Conservation (phyloP, 2,797 vertebrate genomes). For the Sternarchorhynchus goeldii region DNA sequence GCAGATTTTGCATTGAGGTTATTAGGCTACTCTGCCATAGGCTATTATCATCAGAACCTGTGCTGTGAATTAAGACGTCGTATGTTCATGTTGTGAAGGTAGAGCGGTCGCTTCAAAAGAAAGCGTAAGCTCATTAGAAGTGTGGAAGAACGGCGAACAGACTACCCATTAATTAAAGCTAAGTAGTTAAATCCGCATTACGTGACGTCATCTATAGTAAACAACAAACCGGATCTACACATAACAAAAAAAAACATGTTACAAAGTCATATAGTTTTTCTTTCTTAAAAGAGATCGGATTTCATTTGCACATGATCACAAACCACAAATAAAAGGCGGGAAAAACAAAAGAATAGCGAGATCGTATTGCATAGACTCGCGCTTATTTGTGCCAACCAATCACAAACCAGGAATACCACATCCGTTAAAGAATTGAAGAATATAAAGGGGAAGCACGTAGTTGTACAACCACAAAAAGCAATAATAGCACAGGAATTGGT, state of each 20-base stretch:
- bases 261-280: constrained; percentile 43
- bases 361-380: constrained; percentile 37
- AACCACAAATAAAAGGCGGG: constrained; percentile 53
- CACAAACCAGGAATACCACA: constrained; percentile 29
- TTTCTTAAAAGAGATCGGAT: constrained; percentile 46
- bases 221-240: constrained; percentile 35
- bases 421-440: constrained; percentile 10
- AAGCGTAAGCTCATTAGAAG: no score
- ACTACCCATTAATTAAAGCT: constrained; percentile 16
- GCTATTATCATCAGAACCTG: neutral
- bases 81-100: neutral
- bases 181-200: constrained; percentile 20
- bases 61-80: neutral
- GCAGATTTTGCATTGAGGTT: neutral
- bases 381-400: constrained; percentile 44
- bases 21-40: neutral
- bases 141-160: no score
- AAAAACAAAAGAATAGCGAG: constrained; percentile 49
- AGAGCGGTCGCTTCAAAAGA: no score
- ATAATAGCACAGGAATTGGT: no score
- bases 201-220: constrained; percentile 49
- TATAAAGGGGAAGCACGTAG: neutral
- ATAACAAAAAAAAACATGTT: constrained; percentile 25
- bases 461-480: no score
- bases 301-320: constrained; percentile 51